Conservation (phyloP, 2,888 invertebrate species). For the Drosophila cognata region DNA sequence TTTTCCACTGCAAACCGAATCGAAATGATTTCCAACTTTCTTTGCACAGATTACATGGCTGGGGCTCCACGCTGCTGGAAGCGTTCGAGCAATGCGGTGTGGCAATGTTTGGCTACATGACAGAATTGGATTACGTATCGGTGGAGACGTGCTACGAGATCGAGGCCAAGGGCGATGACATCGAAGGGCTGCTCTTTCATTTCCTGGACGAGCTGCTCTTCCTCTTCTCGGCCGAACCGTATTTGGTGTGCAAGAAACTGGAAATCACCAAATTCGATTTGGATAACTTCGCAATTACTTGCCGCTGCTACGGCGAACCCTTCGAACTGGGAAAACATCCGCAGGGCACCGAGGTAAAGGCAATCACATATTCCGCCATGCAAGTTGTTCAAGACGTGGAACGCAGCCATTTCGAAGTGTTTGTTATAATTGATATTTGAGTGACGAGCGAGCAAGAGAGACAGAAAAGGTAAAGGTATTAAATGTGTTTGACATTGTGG, state of each 20-base stretch:
- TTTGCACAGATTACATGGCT: conserved; percentile 91
- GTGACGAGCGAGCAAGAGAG: conserved; percentile 9
- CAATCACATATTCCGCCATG: conserved; percentile 99
- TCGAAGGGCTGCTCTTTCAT: conserved; percentile 94
- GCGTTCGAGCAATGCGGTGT: conserved; percentile 97
- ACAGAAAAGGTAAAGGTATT: conserved; percentile 39
- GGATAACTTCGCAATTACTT: conserved; percentile 92
- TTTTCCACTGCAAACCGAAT: neutral
- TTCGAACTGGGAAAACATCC: conserved; percentile 97
- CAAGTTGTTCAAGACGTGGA: conserved; percentile 92
- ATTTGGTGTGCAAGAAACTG: conserved; percentile 93
- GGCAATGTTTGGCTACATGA: conserved; percentile 99
- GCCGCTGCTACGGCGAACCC: conserved; percentile 95
- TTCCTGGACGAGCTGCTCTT: conserved; percentile 97
- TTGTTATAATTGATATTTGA: conserved; percentile 98
- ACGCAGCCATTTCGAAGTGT: conserved; percentile 92
- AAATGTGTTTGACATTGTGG: conserved; percentile 48
- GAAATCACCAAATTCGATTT: conserved; percentile 94
- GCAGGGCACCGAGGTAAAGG: conserved; percentile 99
- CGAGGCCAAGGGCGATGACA: conserved; percentile 95
- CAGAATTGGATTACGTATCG: conserved; percentile 93
- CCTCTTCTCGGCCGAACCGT: conserved; percentile 96
- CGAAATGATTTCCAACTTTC: neutral
- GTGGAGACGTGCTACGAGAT: conserved; percentile 92
- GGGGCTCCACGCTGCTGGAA: conserved; percentile 95